Evolutionary conservation across 2,888 invertebrate species (phyloP), one percentile per base, ranked within the genome.

Genomic region (Eupithecia inturbata): DNA sequence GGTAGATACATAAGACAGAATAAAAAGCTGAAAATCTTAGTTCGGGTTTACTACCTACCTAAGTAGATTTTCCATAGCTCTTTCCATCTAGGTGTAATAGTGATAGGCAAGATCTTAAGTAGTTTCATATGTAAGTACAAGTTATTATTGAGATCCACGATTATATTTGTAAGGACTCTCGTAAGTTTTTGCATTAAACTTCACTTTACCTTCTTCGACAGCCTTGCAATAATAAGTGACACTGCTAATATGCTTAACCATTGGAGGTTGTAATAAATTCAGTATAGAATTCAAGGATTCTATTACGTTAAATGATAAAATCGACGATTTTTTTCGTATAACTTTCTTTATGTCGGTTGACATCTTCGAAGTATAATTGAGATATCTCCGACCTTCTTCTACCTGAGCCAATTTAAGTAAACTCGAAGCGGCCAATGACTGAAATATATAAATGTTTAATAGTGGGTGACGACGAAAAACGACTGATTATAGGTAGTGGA

Each of bases 341-440:
- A 91, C 80, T 82, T 87, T 90, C 79, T 88, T 91, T 33, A 93
- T 85, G 67, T 93, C 93, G 71, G 88, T 89, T 12, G 85, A 86
- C 68, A 93, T 87, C 87, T 89, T 93, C 7, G 92, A 89, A 77
- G 84, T 93, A 36, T 84, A 92, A 78, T 89, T 92, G 62, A 94
- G 81, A 77, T 94, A 94, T 73, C 91, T 85, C 73, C 89, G 85
- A 10, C 94, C 94, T 82, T 93, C 92, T 82, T 92, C 92, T 73
- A 90, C 53, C 63, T 87, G 85, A 10, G 89, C 85, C 33, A 94
- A 80, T 84, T 90, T 90, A 73, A 83, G 76, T 64, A 94, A 75
- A 69, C 92, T 84, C 33, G 78, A 77, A 31, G 92, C 88, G 62
- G 92, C 82, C 74, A 92, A 80, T 49, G 78, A 84, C 93, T 94